Conservation (phyloP, 1,140 invertebrate genomes). For the Drosophila repleta region DNA sequence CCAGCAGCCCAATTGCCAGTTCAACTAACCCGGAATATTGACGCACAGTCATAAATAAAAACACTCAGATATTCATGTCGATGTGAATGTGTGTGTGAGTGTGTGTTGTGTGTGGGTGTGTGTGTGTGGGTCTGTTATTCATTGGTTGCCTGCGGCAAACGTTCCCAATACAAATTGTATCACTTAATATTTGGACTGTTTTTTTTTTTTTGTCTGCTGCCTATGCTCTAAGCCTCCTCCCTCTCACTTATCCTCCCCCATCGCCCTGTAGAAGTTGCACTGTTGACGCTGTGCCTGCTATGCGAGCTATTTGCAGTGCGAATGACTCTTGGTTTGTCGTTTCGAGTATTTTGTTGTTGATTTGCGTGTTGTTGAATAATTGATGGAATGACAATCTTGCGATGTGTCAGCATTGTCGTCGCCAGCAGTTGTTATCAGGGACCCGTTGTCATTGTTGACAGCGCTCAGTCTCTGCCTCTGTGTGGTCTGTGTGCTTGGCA, state of each 20-base stretch:
- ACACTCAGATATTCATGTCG: slow-evolving; percentile 79
- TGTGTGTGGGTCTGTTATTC: slow-evolving; percentile 42
- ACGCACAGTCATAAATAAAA: slow-evolving; percentile 78
- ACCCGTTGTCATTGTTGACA: background rate
- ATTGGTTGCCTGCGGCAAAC: slow-evolving; percentile 70
- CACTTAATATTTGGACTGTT: slow-evolving; percentile 63
- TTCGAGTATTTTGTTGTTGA: slow-evolving; percentile 41
- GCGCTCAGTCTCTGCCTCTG: slow-evolving; percentile 2
- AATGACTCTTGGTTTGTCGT: slow-evolving; percentile 52
- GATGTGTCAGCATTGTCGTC: slow-evolving; percentile 78
- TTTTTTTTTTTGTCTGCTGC: background rate
- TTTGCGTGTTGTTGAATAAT: slow-evolving; percentile 62
- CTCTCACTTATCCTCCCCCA: background rate
- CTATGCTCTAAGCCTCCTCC: background rate
- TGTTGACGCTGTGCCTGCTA: slow-evolving; percentile 10
- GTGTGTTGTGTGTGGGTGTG: slow-evolving; percentile 31
- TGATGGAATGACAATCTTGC: slow-evolving; percentile 78
- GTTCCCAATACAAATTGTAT: slow-evolving; percentile 66
- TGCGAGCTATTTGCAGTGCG: slow-evolving; percentile 4
- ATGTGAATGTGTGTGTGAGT: slow-evolving; percentile 24
- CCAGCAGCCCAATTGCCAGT: slow-evolving; percentile 9
- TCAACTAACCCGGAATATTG: slow-evolving; percentile 46
- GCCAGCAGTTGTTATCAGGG: slow-evolving; percentile 64
- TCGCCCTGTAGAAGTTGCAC: background rate
- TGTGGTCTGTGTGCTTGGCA: slow-evolving; percentile 49